Evolutionary conservation across 2,888 invertebrate species (phyloP).

Genomic region (Ochropleura plecta): DNA sequence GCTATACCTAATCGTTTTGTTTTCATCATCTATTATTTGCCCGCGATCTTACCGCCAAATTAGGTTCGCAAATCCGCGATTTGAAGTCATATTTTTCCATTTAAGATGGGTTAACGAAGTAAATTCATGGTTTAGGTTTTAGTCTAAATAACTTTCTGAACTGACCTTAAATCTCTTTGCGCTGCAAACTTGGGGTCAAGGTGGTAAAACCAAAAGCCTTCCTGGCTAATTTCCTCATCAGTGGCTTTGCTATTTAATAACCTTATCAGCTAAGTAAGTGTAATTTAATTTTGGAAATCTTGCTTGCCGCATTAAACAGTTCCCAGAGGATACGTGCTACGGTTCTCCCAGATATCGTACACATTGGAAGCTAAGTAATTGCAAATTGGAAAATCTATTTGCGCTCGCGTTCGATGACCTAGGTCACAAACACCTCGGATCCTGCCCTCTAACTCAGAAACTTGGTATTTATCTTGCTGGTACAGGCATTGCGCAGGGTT

Average conservation of each 20-base stretch:
- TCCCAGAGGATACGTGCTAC: not conserved
- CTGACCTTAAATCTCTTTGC: not conserved
- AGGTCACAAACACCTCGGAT: not conserved
- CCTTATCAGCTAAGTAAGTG: not conserved
- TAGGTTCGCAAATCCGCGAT: slow-evolving; percentile 14
- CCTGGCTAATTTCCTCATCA: not conserved
- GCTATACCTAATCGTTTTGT: not conserved
- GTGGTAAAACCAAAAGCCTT: not conserved
- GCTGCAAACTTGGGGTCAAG: not conserved
- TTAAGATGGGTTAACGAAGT: not conserved
- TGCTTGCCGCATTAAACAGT: not conserved
- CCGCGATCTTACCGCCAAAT: not conserved
- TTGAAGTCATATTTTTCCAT: not conserved
- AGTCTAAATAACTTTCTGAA: not conserved
- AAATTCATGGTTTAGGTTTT: not conserved
- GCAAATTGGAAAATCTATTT: slow-evolving; percentile 7
- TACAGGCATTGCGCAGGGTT: not conserved
- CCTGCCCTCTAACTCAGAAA: not conserved
- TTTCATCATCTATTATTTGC: not conserved
- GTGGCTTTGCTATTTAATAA: not conserved
- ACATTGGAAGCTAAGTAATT: not conserved
- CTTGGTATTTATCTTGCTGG: not conserved
- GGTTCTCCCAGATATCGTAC: not conserved
- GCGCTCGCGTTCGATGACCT: slow-evolving; percentile 9
- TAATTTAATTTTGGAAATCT: not conserved